Conservation (phyloP, 2,113 vertebrate species). For the Cinclus cinclus region DNA sequence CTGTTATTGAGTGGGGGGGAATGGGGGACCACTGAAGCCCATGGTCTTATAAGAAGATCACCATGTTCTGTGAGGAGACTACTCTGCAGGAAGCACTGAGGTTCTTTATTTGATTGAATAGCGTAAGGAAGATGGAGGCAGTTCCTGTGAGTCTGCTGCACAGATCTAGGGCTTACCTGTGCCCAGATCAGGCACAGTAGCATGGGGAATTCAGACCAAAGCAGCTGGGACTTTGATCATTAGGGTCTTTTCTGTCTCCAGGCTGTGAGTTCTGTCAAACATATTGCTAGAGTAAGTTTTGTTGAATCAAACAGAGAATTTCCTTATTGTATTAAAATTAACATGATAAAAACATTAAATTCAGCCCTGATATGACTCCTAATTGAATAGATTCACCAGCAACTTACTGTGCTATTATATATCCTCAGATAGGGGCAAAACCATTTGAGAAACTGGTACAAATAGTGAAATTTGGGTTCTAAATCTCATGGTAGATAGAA, state of each 20-base stretch:
- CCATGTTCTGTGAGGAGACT: neutral
- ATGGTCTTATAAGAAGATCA: neutral
- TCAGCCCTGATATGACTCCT: neutral
- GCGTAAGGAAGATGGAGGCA: neutral
- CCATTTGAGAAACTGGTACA: neutral
- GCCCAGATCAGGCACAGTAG: neutral
- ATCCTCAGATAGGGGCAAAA: neutral
- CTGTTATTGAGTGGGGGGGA: neutral
- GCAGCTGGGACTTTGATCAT: neutral
- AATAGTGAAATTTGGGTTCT: neutral
- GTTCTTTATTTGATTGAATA: neutral
- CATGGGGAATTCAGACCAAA: neutral
- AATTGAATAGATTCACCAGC: neutral
- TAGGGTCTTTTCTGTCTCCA: neutral
- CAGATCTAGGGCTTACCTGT: neutral
- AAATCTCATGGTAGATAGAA: neutral
- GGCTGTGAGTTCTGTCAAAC: neutral
- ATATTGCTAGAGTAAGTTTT: neutral
- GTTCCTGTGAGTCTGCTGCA: neutral
- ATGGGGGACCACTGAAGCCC: neutral
- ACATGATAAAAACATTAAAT: neutral
- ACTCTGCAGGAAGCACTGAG: neutral
- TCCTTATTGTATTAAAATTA: neutral
- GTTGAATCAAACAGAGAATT: neutral
- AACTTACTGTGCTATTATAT: neutral